phyloP scores from a whole-genome alignment of 2,888 invertebrate genomes.

The Drosophila kuntzei region DNA sequence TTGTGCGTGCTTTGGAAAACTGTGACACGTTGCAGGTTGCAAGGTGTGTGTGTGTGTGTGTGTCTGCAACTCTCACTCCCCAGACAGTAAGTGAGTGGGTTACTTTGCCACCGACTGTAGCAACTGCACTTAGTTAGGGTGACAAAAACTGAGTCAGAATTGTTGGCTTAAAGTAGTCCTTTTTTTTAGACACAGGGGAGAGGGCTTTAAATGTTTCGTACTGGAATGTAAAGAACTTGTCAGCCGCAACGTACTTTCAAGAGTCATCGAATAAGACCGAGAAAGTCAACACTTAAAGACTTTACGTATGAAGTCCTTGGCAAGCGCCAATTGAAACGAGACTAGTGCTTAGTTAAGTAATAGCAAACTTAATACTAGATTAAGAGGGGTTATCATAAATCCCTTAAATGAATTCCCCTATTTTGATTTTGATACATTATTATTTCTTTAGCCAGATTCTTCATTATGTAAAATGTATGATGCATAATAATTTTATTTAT shows the following conservation, averaged over 20 bases:
- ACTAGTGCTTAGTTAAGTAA: constrained; percentile 17
- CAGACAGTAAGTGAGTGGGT: constrained; percentile 23
- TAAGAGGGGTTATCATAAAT: neutral
- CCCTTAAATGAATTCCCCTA: too few species aligned
- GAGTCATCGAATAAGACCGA: constrained; percentile 31
- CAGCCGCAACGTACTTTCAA: constrained; percentile 30
- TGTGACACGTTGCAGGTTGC: constrained; percentile 26
- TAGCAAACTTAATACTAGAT: neutral
- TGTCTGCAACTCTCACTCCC: constrained; percentile 1
- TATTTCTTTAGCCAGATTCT: too few species aligned
- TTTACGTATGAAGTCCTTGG: constrained; percentile 44
- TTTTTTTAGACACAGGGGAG: neutral
- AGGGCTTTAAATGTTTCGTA: constrained; percentile 33
- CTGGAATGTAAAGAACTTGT: constrained; percentile 44
- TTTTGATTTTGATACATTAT: too few species aligned
- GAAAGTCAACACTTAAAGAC: constrained; percentile 41
- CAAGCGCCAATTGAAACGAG: constrained; percentile 34
- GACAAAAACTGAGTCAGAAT: constrained; percentile 37
- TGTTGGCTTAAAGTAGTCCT: constrained; percentile 10
- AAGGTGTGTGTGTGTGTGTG: constrained; percentile 8
- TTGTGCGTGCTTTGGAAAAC: constrained; percentile 57
- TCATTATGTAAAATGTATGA: too few species aligned
- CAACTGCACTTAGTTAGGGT: constrained; percentile 14
- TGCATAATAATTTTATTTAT: too few species aligned
- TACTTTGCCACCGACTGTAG: constrained; percentile 16